Conservation (phyloP, 2,888 invertebrate species). For the Neoaliturus tenellus region DNA sequence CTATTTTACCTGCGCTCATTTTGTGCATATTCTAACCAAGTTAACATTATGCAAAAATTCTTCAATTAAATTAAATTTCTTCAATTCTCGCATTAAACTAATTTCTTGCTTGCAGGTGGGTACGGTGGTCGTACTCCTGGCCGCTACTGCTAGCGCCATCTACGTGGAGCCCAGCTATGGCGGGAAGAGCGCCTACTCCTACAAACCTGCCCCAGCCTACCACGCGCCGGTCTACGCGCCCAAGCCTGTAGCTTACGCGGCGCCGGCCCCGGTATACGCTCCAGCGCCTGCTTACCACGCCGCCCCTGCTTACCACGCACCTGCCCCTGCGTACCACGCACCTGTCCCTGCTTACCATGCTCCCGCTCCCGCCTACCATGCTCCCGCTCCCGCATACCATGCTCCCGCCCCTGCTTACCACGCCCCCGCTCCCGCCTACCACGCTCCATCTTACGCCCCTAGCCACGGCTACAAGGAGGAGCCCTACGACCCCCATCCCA, state of each 20-base stretch:
- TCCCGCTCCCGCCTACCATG: constrained; percentile 63
- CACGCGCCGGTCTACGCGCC: constrained; percentile 61
- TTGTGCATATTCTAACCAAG: too few species aligned
- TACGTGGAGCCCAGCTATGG: constrained; percentile 46
- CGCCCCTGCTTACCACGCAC: not conserved
- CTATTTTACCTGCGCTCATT: too few species aligned
- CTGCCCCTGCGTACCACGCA: constrained; percentile 24
- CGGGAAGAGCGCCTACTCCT: constrained; percentile 64
- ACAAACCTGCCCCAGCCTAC: constrained; percentile 62
- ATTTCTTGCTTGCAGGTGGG: not conserved
- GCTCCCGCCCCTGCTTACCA: constrained; percentile 63
- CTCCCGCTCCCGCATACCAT: constrained; percentile 64
- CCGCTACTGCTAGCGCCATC: constrained; percentile 18
- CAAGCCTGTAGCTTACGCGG: constrained; percentile 39
- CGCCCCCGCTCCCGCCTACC: constrained; percentile 69
- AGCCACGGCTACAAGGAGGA: constrained; percentile 65
- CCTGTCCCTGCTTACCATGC: constrained; percentile 56
- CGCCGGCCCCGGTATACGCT: constrained; percentile 35
- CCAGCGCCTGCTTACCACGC: constrained; percentile 19
- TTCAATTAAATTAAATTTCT: too few species aligned
- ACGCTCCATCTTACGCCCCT: constrained; percentile 69
- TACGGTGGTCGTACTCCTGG: constrained; percentile 18
- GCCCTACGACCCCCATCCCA: constrained; percentile 67
- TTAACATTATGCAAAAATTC: too few species aligned
- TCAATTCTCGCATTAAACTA: too few species aligned